Evolutionary conservation across 2,797 vertebrate species (phyloP), one percentile per base, ranked within the genome.

Genomic region (Cirrhinus molitorella): DNA sequence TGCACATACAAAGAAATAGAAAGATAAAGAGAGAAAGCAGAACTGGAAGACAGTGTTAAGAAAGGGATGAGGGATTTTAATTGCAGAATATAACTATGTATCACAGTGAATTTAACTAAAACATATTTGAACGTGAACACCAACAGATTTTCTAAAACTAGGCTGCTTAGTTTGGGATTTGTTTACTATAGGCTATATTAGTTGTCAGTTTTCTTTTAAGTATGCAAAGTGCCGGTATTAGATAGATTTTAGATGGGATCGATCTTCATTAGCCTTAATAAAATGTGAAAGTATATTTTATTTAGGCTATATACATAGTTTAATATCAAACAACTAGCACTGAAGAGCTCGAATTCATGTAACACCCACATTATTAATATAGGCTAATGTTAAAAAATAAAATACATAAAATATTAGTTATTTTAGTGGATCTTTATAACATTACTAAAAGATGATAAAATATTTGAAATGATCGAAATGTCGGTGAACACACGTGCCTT

Each of bases 11-110:
- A n/a, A n/a, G n/a, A n/a, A n/a, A n/a, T n/a, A n/a, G n/a, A 88
- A 21, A 57, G 23, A 14, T 1, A 11, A 6, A 2, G 0, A 14
- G 6, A 5, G 28, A 68, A 68, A 45, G 14, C n/a, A 25, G 13
- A 3, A 17, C 6, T 53, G 21, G 14, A 43, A 57, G 87, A 88
- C 89, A 89, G 89, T 72, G 86, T 89, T 53, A 5, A 80, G 47
- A 43, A 37, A 53, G 8, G 8, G 25, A 43, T 16, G 0, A 49
- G 49, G 28, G 14, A 51, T 66, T 80, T 70, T 45, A 57, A 37
- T 16, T 1, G 11, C 5, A 23, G n/a, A 73, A 59, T 40, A 59
- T 74, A 21, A 0, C 25, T 21, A 17, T 59, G 12, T n/a, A n/a
- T n/a, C n/a, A n/a, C n/a, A n/a, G n/a, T n/a, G 5, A 37, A 49